Conservation (phyloP, 2,113 vertebrate genomes). For the Chloroceryle aenea region DNA sequence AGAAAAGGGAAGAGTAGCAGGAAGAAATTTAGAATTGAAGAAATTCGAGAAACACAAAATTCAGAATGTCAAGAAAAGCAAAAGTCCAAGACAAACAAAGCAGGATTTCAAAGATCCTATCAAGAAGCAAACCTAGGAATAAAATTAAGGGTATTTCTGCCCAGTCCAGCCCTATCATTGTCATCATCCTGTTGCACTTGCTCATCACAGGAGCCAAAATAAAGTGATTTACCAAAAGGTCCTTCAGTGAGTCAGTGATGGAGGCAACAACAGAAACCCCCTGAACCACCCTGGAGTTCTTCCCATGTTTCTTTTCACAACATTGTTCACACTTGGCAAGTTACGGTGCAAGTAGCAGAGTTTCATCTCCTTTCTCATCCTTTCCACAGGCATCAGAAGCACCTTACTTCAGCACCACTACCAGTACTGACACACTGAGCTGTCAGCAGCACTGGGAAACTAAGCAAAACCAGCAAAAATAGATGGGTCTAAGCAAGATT, state of each 20-base stretch:
- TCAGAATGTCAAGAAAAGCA: neutral
- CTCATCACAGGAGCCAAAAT: neutral
- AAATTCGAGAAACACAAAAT: neutral
- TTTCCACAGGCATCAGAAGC: neutral
- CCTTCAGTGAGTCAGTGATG: neutral
- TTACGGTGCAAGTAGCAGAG: neutral
- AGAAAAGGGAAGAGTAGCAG: fast-evolving
- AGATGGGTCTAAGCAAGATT: neutral
- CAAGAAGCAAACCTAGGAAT: neutral
- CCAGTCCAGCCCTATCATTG: neutral
- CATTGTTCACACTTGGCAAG: neutral
- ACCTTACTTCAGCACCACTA: neutral
- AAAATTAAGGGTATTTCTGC: fast-evolving
- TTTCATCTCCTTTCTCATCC: neutral
- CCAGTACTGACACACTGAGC: neutral
- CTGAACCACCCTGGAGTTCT: neutral
- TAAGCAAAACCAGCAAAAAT: neutral
- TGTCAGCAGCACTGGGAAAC: neutral
- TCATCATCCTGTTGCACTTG: neutral
- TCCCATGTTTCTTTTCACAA: neutral
- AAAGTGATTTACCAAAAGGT: neutral
- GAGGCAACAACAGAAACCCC: neutral
- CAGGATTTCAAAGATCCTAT: neutral
- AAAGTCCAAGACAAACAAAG: neutral
- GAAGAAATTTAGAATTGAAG: neutral